phyloP scores from a whole-genome alignment of 2,888 invertebrate genomes.

The Schrankia costaestrigalis region DNA sequence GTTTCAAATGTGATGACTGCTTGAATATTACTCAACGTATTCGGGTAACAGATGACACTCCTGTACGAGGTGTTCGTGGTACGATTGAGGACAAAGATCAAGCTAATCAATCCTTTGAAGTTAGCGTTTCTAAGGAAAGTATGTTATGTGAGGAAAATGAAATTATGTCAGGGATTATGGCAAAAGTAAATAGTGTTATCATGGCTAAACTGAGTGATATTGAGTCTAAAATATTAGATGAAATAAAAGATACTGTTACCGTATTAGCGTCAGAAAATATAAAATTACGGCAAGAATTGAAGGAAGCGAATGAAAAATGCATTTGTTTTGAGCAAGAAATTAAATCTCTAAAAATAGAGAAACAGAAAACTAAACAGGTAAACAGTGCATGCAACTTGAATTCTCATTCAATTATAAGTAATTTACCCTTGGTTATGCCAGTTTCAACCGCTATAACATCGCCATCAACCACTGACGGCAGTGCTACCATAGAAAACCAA shows the following conservation, averaged over 20 bases:
- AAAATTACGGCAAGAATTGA: not conserved
- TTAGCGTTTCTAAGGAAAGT: no score
- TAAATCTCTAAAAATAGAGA: not conserved
- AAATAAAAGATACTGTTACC: not conserved
- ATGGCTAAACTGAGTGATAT: not conserved
- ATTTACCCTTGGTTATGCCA: no score
- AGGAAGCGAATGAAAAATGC: not conserved
- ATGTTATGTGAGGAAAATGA: no score
- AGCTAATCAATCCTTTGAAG: no score
- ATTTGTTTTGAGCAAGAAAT: constrained; percentile 1
- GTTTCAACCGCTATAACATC: no score
- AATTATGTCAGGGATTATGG: not conserved
- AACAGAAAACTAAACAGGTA: no score
- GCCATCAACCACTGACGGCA: no score
- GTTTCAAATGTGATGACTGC: not conserved
- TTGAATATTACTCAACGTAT: not conserved
- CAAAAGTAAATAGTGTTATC: not conserved
- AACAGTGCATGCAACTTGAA: no score
- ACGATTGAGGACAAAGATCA: no score
- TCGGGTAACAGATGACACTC: not conserved
- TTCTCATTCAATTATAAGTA: no score
- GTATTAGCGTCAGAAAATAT: not conserved
- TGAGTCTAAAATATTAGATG: not conserved
- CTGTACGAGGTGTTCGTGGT: not conserved
- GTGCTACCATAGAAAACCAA: no score